Percentiles rank a stretch among this genome's conserved stretches.
Conservation (phyloP, 2,797 vertebrate species). For the Accipiter minullus region DNA sequence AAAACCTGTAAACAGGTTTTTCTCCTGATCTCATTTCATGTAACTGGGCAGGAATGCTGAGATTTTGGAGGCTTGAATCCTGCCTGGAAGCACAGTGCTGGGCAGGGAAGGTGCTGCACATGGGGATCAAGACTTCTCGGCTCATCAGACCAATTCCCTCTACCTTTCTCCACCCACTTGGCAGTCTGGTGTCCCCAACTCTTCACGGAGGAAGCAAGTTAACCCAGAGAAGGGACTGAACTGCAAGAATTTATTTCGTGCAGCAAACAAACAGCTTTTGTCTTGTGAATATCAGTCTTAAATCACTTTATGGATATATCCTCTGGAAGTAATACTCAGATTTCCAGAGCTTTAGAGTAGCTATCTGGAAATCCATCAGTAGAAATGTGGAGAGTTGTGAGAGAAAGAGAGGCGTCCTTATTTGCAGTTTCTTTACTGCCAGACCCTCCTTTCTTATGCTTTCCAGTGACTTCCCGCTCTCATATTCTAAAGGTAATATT, state of each 20-base stretch:
- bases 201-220: not conserved
- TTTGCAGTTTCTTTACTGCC: not conserved
- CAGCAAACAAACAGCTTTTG: not conserved
- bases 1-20: not conserved
- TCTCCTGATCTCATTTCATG: not conserved
- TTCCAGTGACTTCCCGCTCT: not conserved
- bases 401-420: not conserved
- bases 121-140: not conserved
- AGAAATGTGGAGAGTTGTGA: not conserved
- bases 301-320: not conserved
- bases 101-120: not conserved
- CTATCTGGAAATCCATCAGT: not conserved
- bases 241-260: not conserved
- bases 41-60: slow-evolving; percentile 16
- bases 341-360: not conserved
- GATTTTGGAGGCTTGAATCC: not conserved
- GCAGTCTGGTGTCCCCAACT: not conserved
- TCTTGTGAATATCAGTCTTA: not conserved
- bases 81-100: not conserved
- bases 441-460: not conserved
- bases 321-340: not conserved
- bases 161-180: not conserved
- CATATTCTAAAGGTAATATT: not conserved
- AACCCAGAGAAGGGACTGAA: not conserved
- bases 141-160: not conserved